A percentile compares a stretch with the other conserved stretches of the same genome.
These are phyloP conservation scores for Pogonocichla stellata DNA, from an alignment of 2,113 vertebrate species.

Conservation along the genomic window DNA sequence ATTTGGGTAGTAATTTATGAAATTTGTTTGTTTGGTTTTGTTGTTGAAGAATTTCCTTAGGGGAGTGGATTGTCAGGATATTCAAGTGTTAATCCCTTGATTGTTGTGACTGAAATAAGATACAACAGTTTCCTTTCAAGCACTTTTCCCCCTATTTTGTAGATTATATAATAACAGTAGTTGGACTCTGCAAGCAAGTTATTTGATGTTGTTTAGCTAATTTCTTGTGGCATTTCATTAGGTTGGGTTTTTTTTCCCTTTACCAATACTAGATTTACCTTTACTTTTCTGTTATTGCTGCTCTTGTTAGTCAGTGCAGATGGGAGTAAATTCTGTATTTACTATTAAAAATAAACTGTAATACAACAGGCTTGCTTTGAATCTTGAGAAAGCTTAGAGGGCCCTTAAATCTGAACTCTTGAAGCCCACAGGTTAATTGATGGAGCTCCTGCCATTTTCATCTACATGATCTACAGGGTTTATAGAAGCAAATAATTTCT, in stretches of 20 bases:
- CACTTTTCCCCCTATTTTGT: background rate
- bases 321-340: background rate
- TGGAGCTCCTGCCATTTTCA: background rate
- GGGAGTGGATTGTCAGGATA: background rate
- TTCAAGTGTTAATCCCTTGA: background rate
- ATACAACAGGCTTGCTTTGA: background rate
- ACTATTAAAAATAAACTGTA: background rate
- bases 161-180: background rate
- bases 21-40: background rate
- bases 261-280: background rate
- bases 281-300: background rate
- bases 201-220: background rate
- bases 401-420: background rate
- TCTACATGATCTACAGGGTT: background rate
- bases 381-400: background rate
- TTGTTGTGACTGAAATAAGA: background rate
- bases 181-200: background rate
- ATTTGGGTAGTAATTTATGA: background rate
- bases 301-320: background rate
- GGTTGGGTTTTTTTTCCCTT: background rate
- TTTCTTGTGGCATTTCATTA: background rate
- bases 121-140: background rate
- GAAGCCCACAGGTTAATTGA: background rate
- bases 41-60: background rate
- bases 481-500: background rate